phyloP scores from a whole-genome alignment of 2,888 invertebrate species.

The Tetragonula carbonaria region DNA sequence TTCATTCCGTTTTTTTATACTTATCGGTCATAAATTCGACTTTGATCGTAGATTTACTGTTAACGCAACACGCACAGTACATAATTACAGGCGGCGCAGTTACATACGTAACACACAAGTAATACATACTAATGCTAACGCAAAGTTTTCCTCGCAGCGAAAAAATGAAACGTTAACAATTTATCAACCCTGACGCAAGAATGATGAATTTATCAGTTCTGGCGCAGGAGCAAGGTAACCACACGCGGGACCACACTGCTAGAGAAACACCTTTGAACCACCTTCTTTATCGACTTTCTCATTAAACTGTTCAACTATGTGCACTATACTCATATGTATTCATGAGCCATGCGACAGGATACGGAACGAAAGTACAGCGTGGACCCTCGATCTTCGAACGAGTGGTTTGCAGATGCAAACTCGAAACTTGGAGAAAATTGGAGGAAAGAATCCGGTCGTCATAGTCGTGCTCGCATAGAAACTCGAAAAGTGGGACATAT shows the following conservation, averaged over 20 bases:
- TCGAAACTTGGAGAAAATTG: no score
- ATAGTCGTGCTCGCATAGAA: no score
- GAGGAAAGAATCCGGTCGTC: no score
- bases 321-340: slow-evolving; percentile 15
- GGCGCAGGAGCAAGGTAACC: slow-evolving; percentile 48
- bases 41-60: slow-evolving; percentile 1
- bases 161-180: slow-evolving; percentile 35
- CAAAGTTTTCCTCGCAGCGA: slow-evolving; percentile 5
- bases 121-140: neutral
- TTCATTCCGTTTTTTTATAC: neutral
- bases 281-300: slow-evolving; percentile 49
- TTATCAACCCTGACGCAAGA: slow-evolving; percentile 59
- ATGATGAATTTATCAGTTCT: slow-evolving; percentile 54
- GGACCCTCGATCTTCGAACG: no score
- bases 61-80: no score
- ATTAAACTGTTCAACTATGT: slow-evolving; percentile 11
- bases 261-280: slow-evolving; percentile 36
- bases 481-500: no score
- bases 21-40: neutral
- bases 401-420: no score
- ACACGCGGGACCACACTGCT: slow-evolving; percentile 17
- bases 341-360: neutral
- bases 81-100: no score
- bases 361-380: neutral
- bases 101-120: no score